A percentile compares a stretch with the other conserved stretches of the same genome.
Conservation (phyloP, 2,797 vertebrate species). For the Hapalemur alaotrensis region DNA sequence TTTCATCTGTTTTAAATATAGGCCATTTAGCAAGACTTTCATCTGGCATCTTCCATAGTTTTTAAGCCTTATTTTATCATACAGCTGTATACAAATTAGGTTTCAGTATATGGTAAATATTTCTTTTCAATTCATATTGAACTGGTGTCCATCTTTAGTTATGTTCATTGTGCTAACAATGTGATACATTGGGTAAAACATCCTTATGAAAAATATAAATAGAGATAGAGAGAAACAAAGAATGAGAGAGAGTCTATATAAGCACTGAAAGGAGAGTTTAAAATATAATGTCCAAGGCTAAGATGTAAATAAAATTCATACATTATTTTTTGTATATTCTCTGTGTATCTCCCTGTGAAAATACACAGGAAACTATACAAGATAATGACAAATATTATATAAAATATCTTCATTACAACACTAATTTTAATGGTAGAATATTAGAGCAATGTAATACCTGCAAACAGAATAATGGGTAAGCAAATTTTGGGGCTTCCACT, state of each 20-base stretch:
- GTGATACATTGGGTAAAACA: neutral
- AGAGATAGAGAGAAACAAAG: neutral
- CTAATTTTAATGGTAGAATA: neutral
- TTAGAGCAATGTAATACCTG: neutral
- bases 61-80: neutral
- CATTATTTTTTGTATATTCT: neutral
- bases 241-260: neutral
- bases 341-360: neutral
- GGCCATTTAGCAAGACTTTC: neutral
- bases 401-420: neutral
- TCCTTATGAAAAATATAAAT: neutral
- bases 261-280: neutral
- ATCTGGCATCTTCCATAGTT: neutral
- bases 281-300: neutral
- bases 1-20: neutral
- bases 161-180: neutral
- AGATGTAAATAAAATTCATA: neutral
- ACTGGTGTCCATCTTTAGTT: neutral
- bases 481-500: neutral
- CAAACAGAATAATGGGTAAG: neutral
- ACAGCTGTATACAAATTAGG: neutral
- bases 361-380: neutral
- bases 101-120: neutral
- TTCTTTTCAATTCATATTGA: neutral
- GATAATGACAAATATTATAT: neutral